phyloP scores from a whole-genome alignment of 2,113 vertebrate genomes.

The Micromys minutus region DNA sequence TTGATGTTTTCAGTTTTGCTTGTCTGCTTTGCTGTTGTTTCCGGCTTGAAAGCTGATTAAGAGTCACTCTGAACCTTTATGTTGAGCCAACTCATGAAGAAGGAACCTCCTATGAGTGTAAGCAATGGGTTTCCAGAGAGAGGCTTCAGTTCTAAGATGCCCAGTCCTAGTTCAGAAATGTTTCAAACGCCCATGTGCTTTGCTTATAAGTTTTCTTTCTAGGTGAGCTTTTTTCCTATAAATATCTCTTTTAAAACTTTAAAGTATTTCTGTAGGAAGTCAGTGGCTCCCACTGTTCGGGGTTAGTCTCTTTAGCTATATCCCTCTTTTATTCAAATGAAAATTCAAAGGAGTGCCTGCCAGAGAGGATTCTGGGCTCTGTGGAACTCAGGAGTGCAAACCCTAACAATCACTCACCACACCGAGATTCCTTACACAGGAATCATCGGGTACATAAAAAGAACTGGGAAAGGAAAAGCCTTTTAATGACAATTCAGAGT shows the following conservation, averaged over 20 bases:
- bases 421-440: background rate
- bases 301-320: background rate
- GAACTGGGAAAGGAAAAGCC: background rate
- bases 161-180: slow-evolving; percentile 29
- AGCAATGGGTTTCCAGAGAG: background rate
- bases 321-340: background rate
- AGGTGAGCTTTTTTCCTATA: background rate
- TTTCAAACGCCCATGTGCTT: slow-evolving; percentile 24
- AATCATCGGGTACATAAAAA: background rate
- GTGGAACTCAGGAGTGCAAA: background rate
- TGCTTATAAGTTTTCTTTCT: background rate
- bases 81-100: background rate
- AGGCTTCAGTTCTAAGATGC: background rate
- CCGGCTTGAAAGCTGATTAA: background rate
- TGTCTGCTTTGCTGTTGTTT: background rate
- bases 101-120: background rate
- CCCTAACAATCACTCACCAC: background rate
- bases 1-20: background rate
- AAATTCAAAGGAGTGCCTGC: background rate
- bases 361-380: background rate
- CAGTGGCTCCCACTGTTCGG: background rate
- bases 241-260: slow-evolving; percentile 37
- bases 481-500: background rate
- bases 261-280: background rate
- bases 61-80: background rate